phyloP scores from a whole-genome alignment of 2,113 vertebrate genomes.

The Potamarius usumacintae region DNA sequence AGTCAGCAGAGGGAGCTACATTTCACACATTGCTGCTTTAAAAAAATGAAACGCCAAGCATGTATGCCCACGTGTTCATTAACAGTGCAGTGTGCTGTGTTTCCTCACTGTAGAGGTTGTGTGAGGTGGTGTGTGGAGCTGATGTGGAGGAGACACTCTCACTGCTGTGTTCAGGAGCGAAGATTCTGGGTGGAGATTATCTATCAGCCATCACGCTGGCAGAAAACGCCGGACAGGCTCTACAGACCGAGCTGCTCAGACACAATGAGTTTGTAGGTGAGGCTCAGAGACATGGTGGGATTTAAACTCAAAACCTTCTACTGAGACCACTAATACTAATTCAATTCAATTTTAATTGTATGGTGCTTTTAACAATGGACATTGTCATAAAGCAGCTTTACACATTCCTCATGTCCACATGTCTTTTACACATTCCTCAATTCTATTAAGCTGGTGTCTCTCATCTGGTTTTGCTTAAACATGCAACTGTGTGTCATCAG shows the following conservation, averaged over 20 bases:
- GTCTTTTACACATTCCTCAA: no score
- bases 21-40: not conserved
- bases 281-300: conserved; percentile 51
- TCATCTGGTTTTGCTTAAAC: no score
- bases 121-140: conserved; percentile 65
- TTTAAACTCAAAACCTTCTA: not conserved
- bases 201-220: conserved; percentile 68
- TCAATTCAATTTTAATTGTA: not conserved
- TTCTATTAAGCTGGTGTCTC: no score
- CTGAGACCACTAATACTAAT: not conserved
- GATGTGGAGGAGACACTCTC: conserved; percentile 70
- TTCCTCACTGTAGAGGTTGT: conserved; percentile 62
- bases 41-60: not conserved
- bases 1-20: not conserved
- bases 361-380: no score
- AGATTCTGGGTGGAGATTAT: conserved; percentile 63
- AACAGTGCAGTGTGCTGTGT: conserved; percentile 41
- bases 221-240: conserved; percentile 66
- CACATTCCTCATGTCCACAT: no score
- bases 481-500: no score
- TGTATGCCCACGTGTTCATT: no score
- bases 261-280: conserved; percentile 73
- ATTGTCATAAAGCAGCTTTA: no score
- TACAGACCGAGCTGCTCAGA: conserved; percentile 71
- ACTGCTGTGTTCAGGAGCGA: conserved; percentile 74